phyloP scores from a whole-genome alignment of 2,113 vertebrate genomes.

The Halichoeres trimaculatus region DNA sequence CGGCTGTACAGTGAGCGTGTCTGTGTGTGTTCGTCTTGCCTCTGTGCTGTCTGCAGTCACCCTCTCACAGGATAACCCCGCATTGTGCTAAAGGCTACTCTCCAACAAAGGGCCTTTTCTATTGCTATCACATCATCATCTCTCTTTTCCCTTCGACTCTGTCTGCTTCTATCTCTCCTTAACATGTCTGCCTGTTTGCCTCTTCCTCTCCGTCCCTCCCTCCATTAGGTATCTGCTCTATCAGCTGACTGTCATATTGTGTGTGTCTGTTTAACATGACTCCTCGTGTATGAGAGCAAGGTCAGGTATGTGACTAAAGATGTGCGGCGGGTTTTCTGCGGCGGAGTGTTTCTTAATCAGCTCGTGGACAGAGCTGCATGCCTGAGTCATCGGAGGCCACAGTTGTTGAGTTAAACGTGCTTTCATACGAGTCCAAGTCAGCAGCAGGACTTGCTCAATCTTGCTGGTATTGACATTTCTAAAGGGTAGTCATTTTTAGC shows the following conservation, averaged over 20 bases:
- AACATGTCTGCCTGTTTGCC: constrained; percentile 45
- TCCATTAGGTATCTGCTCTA: constrained; percentile 55
- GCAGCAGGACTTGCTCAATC: constrained; percentile 41
- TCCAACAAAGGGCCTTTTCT: constrained; percentile 69
- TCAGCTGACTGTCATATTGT: constrained; percentile 78
- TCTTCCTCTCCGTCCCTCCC: constrained; percentile 13
- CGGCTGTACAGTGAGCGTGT: constrained; percentile 7
- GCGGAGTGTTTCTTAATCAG: constrained; percentile 53
- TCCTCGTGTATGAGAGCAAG: constrained; percentile 52
- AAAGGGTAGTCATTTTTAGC: constrained; percentile 24
- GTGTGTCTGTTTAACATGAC: constrained; percentile 52
- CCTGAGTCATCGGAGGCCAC: constrained; percentile 33
- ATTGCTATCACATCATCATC: constrained; percentile 65
- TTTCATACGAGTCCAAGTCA: constrained; percentile 27
- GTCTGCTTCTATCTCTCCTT: constrained; percentile 49
- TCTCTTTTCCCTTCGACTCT: constrained; percentile 39
- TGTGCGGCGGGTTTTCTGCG: constrained; percentile 38
- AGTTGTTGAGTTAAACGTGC: constrained; percentile 31
- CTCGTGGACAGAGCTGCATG: constrained; percentile 38
- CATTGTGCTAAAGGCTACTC: constrained; percentile 67
- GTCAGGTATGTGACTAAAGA: constrained; percentile 53
- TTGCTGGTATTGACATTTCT: constrained; percentile 46
- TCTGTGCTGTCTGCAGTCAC: constrained; percentile 50
- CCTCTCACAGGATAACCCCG: constrained; percentile 54
- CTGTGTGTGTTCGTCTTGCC: constrained; percentile 37